Base-by-base conservation (phyloP, 2,888 invertebrate species). In the Drymonia ruficornis region DNA sequence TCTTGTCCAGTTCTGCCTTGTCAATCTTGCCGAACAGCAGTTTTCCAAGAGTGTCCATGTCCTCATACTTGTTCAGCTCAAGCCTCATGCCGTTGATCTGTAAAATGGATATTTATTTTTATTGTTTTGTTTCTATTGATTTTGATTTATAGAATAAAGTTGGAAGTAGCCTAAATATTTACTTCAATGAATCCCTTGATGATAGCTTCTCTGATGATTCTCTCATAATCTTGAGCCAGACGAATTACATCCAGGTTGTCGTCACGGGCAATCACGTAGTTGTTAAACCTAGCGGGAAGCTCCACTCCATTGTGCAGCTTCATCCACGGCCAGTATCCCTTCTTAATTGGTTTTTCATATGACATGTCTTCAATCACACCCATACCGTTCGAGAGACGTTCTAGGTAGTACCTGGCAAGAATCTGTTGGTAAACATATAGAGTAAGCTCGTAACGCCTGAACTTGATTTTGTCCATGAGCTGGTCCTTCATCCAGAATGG, bases 391-490 rank as follows among this genome's bases (percentile, higher is more conserved):
- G 93, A 90, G 2, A 94, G 72, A 63, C 94, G 91, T 60, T 94
- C 94, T 52, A 94, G 65, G 68, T 93, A 89, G 76, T 93, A 94
- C 59, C 94, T 93, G 48, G 96, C 96, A 54, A 95, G 80, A 11
- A 96, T 88, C 79, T 95, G 95, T 75, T 96, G 95, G 81, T 94
- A 94, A 72, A 93, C 91, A 81, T 93, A 94, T 63, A 94, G 81
- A 67, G 93, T 94, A 5, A 94, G 78, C 76, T 94, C 94, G 51
- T 93, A 94, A 49, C 94, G 93, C 51, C 87, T 83, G 36, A 66
- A 70, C 57, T 79, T 84, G 15, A 76, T 74, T 61, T 87, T 87
- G 68, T 84, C 81, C 49, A 82, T 84, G 40, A 91, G 75, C 4
- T 86, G 83, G 49, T 90, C 87, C 44, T 87, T 91, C 91, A 95